These are phyloP conservation scores for Hypomesus transpacificus DNA, from an alignment of 2,113 vertebrate species.

Conservation along the genomic window DNA sequence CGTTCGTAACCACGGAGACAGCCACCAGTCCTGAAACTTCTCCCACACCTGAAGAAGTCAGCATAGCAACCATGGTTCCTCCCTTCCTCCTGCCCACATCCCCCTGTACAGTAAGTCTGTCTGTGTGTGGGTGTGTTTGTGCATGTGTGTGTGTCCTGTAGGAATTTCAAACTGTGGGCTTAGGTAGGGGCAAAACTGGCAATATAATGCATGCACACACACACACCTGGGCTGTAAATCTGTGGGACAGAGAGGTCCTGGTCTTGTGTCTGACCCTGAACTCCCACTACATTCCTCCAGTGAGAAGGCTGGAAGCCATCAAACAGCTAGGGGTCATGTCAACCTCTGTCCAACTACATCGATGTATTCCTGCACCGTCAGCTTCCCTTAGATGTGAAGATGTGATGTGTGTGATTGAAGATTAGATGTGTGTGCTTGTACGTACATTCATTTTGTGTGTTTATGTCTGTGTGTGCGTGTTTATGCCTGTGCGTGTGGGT, in stretches of 20 bases:
- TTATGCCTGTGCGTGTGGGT: not conserved
- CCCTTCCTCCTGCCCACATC: conserved; percentile 63
- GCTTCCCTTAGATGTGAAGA: no score
- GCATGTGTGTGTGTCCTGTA: not conserved
- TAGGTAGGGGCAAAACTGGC: not conserved
- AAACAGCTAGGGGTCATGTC: not conserved
- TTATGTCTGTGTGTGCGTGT: not conserved
- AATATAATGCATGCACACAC: not conserved
- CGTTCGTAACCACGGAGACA: conserved; percentile 38
- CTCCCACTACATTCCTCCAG: conserved; percentile 11
- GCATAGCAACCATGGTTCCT: conserved; percentile 41
- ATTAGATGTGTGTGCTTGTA: not conserved
- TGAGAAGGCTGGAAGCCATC: conserved; percentile 25
- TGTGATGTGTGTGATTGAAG: no score
- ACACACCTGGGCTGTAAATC: conserved; percentile 6
- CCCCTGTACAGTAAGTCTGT: conserved; percentile 67
- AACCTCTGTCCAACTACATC: not conserved
- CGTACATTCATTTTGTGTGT: not conserved
- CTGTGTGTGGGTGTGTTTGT: not conserved
- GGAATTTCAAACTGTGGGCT: not conserved
- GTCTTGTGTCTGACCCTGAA: conserved; percentile 3
- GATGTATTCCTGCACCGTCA: not conserved
- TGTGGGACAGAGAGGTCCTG: conserved; percentile 10
- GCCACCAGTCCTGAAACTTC: conserved; percentile 46
- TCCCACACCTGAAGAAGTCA: conserved; percentile 35